Evolutionary conservation across 2,888 invertebrate genomes (phyloP), one percentile per base, ranked within the genome.

Genomic region (Drosophila histrio): DNA sequence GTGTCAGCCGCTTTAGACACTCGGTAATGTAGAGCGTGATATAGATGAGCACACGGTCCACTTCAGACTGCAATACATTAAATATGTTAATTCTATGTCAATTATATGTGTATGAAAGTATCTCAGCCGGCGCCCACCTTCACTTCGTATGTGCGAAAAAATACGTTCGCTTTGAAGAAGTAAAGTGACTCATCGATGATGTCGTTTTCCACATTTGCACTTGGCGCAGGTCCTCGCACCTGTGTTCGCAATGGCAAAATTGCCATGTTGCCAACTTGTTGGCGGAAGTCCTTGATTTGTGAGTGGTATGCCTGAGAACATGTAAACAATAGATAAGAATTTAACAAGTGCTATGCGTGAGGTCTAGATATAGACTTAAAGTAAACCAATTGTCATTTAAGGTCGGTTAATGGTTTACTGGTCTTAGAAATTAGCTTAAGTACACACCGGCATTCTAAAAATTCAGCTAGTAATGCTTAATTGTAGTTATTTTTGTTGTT

Each of bases 81-180:
- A 17, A 15, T 26, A 3, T 34, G 9, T 6, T 13, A 17, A 17
- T 13, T 32, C 1, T 13, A 3, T n/a, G 7, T n/a, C n/a, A n/a
- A n/a, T n/a, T 3, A 21, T 4, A 22, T 41, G 1, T 19, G 3
- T 17, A 1, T 17, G 1, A 1, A n/a, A 13, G 8, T 15, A 34
- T 22, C 3, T 22, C 5, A 13, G 11, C 2, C 7, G 21, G 9
- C 8, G 38, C 50, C 36, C 92, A 97, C 97, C 95, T 99, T 99
- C 66, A 99, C 98, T 93, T 99, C 99, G 92, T 99, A 99, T 30
- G 98, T 99, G 79, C 99, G 95, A 92, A 99, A 99, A 92, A 99
- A 99, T 0, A 99, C 98, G 93, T 99, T 99, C 0, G 99, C 99
- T 93, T 98, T 99, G 92, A 99, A 99, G 92, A 95, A 99, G 89